Percentiles rank a stretch among this genome's conserved stretches.
These are phyloP conservation scores for Platalea minor DNA, from an alignment of 2,797 vertebrate species.

Conservation along the genomic window DNA sequence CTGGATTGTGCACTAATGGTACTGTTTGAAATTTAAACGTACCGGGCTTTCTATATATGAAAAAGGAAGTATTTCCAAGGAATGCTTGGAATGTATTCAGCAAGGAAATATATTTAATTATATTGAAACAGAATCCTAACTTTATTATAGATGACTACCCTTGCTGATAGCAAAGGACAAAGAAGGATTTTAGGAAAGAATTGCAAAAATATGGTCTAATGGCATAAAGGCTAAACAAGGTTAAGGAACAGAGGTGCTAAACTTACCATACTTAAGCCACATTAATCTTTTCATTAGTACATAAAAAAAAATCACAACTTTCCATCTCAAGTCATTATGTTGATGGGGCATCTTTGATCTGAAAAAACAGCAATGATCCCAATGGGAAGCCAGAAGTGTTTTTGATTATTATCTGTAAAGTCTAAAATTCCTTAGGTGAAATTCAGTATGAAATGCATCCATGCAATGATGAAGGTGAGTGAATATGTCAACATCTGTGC, in stretches of 20 bases:
- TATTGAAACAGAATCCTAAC: conserved; percentile 75
- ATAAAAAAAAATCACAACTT: conserved; percentile 55
- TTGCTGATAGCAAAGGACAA: conserved; percentile 30
- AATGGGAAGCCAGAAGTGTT: conserved; percentile 75
- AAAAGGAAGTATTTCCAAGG: conserved; percentile 69
- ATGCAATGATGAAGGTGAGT: conserved; percentile 76
- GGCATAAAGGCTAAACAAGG: conserved; percentile 7
- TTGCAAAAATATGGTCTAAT: conserved; percentile 56
- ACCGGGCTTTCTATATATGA: conserved; percentile 50
- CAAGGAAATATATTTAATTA: conserved; percentile 72
- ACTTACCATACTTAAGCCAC: conserved; percentile 10
- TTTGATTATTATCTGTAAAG: conserved; percentile 83
- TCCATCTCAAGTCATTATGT: conserved; percentile 54
- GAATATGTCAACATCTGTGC: conserved; percentile 78
- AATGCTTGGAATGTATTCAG: conserved; percentile 74
- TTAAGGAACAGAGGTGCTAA: conserved; percentile 45
- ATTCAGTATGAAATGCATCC: conserved; percentile 82
- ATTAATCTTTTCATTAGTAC: conserved; percentile 59
- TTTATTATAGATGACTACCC: conserved; percentile 57
- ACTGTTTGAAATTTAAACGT: conserved; percentile 73
- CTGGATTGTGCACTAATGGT: conserved; percentile 1
- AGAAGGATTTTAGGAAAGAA: conserved; percentile 23
- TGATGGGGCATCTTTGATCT: conserved; percentile 74
- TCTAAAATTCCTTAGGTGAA: conserved; percentile 82
- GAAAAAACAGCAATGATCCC: conserved; percentile 74